Conservation (phyloP, 2,113 vertebrate genomes). For the Sebastes schlegelii region DNA sequence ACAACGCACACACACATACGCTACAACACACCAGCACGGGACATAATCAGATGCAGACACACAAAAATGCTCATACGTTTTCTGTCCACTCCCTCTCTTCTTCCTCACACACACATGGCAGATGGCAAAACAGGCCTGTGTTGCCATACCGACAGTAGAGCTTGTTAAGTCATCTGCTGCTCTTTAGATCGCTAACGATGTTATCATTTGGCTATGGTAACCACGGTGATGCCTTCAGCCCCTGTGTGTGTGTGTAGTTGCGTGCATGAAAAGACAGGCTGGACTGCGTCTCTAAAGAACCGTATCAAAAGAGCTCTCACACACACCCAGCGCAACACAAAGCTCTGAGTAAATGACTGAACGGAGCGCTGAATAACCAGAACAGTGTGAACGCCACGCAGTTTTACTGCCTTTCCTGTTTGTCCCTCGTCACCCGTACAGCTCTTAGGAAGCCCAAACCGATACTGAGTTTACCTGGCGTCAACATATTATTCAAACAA, state of each 20-base stretch:
- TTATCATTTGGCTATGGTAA: constrained; percentile 85
- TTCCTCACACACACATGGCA: constrained; percentile 54
- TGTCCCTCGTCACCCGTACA: neutral
- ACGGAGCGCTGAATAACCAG: constrained; percentile 17
- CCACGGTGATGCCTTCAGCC: constrained; percentile 81
- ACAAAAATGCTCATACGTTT: neutral
- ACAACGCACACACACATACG: constrained; percentile 24
- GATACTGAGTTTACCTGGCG: neutral
- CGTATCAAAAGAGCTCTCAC: constrained; percentile 47
- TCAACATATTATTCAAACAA: neutral
- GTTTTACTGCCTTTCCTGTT: constrained; percentile 19
- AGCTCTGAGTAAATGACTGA: constrained; percentile 42
- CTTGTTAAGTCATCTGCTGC: constrained; percentile 83
- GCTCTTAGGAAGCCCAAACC: neutral
- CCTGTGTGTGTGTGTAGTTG: constrained; percentile 34
- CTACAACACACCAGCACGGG: neutral
- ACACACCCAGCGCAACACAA: constrained; percentile 49
- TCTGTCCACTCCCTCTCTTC: constrained; percentile 17
- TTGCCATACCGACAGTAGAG: constrained; percentile 85
- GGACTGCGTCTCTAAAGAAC: constrained; percentile 48
- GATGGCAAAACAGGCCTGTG: constrained; percentile 82
- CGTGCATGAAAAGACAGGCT: constrained; percentile 62
- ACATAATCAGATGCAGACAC: constrained; percentile 54
- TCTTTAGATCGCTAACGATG: constrained; percentile 81
- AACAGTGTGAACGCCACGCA: constrained; percentile 8